Base-by-base conservation (phyloP, 2,888 invertebrate genomes). In the Xanthorhoe spadicearia region DNA sequence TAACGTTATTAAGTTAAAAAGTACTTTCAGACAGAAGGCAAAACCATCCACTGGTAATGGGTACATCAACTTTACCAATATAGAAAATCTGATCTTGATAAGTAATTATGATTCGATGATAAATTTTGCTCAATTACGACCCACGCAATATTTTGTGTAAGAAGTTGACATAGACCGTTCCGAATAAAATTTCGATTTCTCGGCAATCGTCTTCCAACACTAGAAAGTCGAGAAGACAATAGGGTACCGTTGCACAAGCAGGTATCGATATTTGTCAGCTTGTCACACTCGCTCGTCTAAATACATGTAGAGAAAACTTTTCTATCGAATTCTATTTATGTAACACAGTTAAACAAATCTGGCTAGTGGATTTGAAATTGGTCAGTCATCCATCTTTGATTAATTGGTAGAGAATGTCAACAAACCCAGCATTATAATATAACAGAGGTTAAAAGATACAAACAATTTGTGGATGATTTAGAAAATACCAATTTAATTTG, bases 171-270 rank as follows among this genome's bases (percentile, higher is more conserved):
- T 76, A 73, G 73, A 75, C 76, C 76, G 79, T 83, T 82, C 80
- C 83, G 82, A 81, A 60, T 66, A 86, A n/a, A n/a, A 88, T 87
- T 81, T 71, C 75, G 77, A 88, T 88, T 89, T 87, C 83, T 82
- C 82, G 85, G 79, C 77, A 80, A 83, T 83, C 73, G 75, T 71
- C 78, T 72, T 77, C 77, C 77, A 77, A 77, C 78, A 80, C 85
- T 88, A 86, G 90, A 91, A 90, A 91, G 90, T 85, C 70, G 72
- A 62, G 63, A 73, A 83, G 73, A 88, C 87, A 88, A 89, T 86
- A 75, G 74, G 70, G 76, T 83, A 86, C 85, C 84, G 82, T 87
- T 86, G 83, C 83, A 82, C 79, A 83, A 87, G 79, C 77, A 74
- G 74, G 76, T 80, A 83, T 84, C 82, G 80, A 84, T 86, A 83